A percentile compares a stretch with the other conserved stretches of the same genome.
Conservation (phyloP, 2,888 invertebrate genomes). For the Caenorhabditis drosophilae region DNA sequence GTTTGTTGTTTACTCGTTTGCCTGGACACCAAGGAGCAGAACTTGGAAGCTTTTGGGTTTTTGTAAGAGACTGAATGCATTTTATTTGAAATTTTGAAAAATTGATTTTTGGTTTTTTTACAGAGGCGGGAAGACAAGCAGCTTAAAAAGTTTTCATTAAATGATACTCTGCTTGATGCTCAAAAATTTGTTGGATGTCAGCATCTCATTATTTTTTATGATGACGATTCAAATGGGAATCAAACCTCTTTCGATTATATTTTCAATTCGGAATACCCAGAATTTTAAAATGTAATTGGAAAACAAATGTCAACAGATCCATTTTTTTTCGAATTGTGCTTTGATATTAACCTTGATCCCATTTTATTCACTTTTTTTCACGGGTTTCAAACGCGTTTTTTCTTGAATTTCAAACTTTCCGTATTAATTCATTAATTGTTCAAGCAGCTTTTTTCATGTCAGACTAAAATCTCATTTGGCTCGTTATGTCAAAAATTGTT, state of each 20-base stretch:
- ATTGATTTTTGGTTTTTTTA: slow-evolving; percentile 6
- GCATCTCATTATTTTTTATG: slow-evolving; percentile 32
- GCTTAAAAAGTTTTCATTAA: slow-evolving; percentile 8
- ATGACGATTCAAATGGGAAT: slow-evolving; percentile 13
- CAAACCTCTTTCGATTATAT: slow-evolving; percentile 13
- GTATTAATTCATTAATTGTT: too few species aligned
- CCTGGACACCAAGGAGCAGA: slow-evolving; percentile 8
- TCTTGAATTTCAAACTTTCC: too few species aligned
- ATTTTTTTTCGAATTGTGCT: too few species aligned
- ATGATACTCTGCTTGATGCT: slow-evolving; percentile 15
- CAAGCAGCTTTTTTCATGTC: too few species aligned
- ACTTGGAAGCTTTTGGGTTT: slow-evolving; percentile 21
- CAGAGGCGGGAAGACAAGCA: slow-evolving; percentile 19
- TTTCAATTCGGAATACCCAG: slow-evolving; percentile 8
- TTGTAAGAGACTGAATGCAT: slow-evolving; percentile 12
- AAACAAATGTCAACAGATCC: too few species aligned
- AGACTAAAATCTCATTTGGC: too few species aligned
- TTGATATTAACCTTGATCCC: too few species aligned
- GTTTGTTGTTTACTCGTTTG: slow-evolving; percentile 9
- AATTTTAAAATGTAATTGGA: too few species aligned
- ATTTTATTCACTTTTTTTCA: too few species aligned
- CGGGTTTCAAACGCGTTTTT: too few species aligned
- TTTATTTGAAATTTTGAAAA: not conserved
- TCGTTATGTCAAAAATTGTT: too few species aligned
- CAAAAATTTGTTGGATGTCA: slow-evolving; percentile 23